Base-by-base conservation (phyloP, 2,113 vertebrate species). In the Rattus rattus region DNA sequence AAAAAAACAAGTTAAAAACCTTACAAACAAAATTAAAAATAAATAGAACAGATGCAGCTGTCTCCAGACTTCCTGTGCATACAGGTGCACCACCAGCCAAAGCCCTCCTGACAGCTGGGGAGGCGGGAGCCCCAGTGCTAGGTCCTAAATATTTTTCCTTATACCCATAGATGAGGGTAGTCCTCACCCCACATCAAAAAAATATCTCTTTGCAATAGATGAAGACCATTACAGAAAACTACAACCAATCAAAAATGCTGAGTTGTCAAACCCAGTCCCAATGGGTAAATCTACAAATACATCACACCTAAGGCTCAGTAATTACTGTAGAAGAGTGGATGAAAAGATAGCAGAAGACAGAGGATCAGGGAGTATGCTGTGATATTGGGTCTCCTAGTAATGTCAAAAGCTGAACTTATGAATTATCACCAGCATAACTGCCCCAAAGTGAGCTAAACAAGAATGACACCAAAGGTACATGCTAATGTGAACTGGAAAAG, bases 41-140 rank as follows among this genome's bases (percentile, higher is more conserved):
- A 98, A 98, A 99, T 98, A 98, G 96, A 97, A 72, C 91, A 92
- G 96, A 95, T 63, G 80, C 95, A 96, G 97, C 88, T 96, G 98
- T 98, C 98, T 97, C 98, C 98, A 98, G 98, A 98, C 98, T 98
- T 97, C 98, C 97, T 97, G 88, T 93, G 98, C 97, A 47, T 97
- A 98, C 97, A 98, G 97, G 98, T 97, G 97, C 97, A 97, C 97
- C 97, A 98, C 97, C 97, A 98, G 98, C 97, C 98, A 96, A 98
- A 98, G 98, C 98, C 26, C 98, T 98, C 98, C 96, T 81, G 96
- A 98, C 98, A 88, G 96, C 97, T 94, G 97, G 97, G 94, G 94
- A 97, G 97, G 98, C 77, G 88, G 94, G 97, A 96, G 96, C 94
- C 97, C 97, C 97, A 86, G 93, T 88, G 95, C 94, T 97, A 92